Evolutionary conservation across 2,797 vertebrate species (phyloP).

Genomic region (Phaenicophaeus curvirostris): DNA sequence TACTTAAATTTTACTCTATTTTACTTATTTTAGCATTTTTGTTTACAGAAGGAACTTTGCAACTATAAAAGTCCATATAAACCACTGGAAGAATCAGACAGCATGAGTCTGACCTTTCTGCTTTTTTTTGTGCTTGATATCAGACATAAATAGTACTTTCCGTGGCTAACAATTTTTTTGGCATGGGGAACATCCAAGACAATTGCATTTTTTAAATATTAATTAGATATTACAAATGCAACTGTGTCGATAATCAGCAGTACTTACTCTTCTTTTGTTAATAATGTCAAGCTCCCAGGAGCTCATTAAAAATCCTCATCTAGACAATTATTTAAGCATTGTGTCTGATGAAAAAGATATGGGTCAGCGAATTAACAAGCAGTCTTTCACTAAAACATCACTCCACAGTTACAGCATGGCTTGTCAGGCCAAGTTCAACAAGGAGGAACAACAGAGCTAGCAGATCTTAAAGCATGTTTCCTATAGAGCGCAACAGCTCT

Average conservation of each 20-base stretch:
- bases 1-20: background rate
- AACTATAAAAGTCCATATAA: background rate
- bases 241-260: background rate
- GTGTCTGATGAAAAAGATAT: conserved; percentile 5
- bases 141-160: background rate
- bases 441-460: too few species aligned
- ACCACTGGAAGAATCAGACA: background rate
- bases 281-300: background rate
- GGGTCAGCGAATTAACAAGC: conserved; percentile 21
- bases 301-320: conserved; percentile 27
- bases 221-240: conserved; percentile 22
- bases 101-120: background rate
- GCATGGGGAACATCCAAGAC: background rate
- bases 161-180: conserved; percentile 3
- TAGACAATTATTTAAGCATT: conserved; percentile 19
- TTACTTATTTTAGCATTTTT: background rate
- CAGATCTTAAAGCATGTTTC: too few species aligned
- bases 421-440: background rate
- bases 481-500: too few species aligned
- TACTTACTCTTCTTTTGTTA: conserved; percentile 1
- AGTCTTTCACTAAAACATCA: background rate
- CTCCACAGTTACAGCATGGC: background rate
- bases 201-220: background rate
- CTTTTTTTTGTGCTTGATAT: background rate
- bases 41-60: background rate